Base-by-base conservation (phyloP, 2,113 vertebrate species). In the Oriolus oriolus region DNA sequence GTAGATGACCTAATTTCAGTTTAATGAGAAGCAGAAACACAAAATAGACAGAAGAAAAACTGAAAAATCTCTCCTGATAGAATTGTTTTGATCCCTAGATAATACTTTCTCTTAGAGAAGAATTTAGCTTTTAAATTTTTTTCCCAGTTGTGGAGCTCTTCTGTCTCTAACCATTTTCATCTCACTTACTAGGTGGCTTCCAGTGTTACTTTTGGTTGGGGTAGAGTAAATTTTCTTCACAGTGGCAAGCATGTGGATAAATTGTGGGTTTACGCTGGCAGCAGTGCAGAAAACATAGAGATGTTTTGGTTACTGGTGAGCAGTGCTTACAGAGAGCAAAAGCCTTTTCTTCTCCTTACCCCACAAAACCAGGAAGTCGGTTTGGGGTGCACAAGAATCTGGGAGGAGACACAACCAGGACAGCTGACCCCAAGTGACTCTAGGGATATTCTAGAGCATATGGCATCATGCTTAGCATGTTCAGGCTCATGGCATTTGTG, bases 371-470 rank as follows among this genome's bases (percentile, higher is more conserved):
- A n/a, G 28, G 21, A 53, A 53, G 28, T 5, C 7, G 3, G 6
- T n/a, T 60, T 0, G 0, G 2, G 28, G 6, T 41, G 24, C 11
- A 53, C 28, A 68, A 35, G 39, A 45, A 60, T 68, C 68, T 68
- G 9, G 11, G 39, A 68, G 21, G 17, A 13, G 6, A 21, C 45
- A 53, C 9, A 60, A 14, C 13, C 41, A n/a, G 24, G 30, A 33
- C 13, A 60, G 39, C 16, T 68, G 30, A 49, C 7, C 35, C 28
- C 28, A 39, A 7, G 2, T 11, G 22, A 53, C 11, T 15, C 28
- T 7, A 30, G 30, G 19, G 13, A 39, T 75, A 35, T n/a, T 41
- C 20, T 59, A 26, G 20, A 39, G 21, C 16, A 15, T 15, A 41
- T 7, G 2, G 45, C 16, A 75, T 30, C 39, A 30, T 47, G 45